Base-by-base conservation (phyloP, 2,113 vertebrate species). In the Scalopus aquaticus region DNA sequence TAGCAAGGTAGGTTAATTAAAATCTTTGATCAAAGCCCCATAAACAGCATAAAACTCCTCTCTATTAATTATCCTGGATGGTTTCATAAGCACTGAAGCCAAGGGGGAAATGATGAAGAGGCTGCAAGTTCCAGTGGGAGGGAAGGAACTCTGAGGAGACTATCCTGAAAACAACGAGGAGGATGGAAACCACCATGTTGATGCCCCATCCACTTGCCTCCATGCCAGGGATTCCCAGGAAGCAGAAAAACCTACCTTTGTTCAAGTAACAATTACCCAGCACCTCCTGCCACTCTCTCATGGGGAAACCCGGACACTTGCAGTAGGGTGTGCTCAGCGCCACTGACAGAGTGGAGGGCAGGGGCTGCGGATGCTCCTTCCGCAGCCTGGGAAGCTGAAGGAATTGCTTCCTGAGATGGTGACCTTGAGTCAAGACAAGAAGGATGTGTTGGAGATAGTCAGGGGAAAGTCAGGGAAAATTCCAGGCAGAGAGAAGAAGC, bases 1-100 rank as follows among this genome's bases (percentile, higher is more conserved):
- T 95, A 97, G 97, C 96, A 96, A 97, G 97, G 96, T 88, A 95
- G 96, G 97, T 98, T 98, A 98, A 98, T 98, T 98, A 98, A 98
- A 98, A 98, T 95, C 96, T 96, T 96, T 96, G 97, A 97, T 98
- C 96, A 97, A 97, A 98, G 96, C 32, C 3, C 90, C 95, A 92
- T 96, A 97, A 97, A 95, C 35, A 51, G 76, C 95, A 96, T 96
- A 80, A 97, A 97, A 96, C 56, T 92, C 97, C 97, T 94, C 73
- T 97, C 90, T 97, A 96, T 96, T 97, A 97, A 98, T 98, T 98
- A 97, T 97, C 97, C 96, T 96, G 11, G 95, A 97, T 87, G 74
- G 82, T 88, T 67, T 97, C 72, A 49, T 70, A 85, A 93, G 93
- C 88, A 96, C 60, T 49, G 42, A 46, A 87, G 95, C 78, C 94